Conservation (phyloP, 35 echinoderm and acorn worm genomes). For the Lytechinus pictus region DNA sequence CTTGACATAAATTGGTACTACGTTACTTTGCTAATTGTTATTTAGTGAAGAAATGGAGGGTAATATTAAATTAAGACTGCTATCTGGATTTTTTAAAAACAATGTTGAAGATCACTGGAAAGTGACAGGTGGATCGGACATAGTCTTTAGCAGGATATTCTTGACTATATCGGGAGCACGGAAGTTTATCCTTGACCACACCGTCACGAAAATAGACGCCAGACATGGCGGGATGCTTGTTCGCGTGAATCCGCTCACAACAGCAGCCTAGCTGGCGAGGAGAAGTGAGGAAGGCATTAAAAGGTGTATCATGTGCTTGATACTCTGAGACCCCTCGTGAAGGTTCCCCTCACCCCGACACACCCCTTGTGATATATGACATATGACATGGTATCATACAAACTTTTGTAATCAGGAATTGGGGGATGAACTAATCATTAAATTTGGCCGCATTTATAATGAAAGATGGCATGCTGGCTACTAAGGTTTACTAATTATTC, state of each 20-base stretch:
- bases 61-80: too few relatives aligned
- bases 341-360: not conserved
- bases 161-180: not conserved
- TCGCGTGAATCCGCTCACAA: not conserved
- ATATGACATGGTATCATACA: not conserved
- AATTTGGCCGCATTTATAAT: not conserved
- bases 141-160: not conserved
- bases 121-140: not conserved
- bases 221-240: not conserved
- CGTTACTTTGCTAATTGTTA: too few relatives aligned
- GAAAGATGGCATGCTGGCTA: not conserved
- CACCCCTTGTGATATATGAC: not conserved
- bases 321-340: not conserved
- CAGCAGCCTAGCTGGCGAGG: not conserved
- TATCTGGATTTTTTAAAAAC: too few relatives aligned
- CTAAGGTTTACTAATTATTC: not conserved
- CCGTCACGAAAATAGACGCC: not conserved
- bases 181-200: constrained; percentile 3
- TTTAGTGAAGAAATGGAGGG: too few relatives aligned
- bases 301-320: not conserved
- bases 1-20: too few relatives aligned
- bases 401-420: not conserved
- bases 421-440: not conserved
- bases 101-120: not conserved
- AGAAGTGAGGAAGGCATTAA: not conserved